These are phyloP conservation scores for Dinoponera quadriceps DNA, from an alignment of 1,140 invertebrate genomes.

Conservation along the genomic window DNA sequence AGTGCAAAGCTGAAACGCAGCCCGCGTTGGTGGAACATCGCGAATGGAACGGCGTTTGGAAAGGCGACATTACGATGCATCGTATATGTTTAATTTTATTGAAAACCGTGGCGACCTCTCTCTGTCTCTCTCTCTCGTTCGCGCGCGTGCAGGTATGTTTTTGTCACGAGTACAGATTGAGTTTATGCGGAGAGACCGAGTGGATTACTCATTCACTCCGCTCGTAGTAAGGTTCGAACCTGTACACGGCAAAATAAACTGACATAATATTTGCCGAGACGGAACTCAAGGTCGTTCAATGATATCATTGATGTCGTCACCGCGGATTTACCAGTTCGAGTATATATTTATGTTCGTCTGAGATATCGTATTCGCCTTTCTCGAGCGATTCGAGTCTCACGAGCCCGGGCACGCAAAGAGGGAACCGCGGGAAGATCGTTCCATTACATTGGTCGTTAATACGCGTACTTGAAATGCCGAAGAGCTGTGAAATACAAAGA, in stretches of 20 bases:
- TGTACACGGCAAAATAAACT: constrained; percentile 56
- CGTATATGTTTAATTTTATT: constrained; percentile 21
- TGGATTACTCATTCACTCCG: constrained; percentile 43
- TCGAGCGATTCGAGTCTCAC: neutral
- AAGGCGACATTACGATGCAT: neutral
- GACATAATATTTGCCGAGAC: constrained; percentile 80
- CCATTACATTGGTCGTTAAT: no score
- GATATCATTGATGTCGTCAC: constrained; percentile 78
- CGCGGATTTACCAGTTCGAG: constrained; percentile 23
- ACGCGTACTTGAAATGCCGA: no score
- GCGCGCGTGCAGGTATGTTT: neutral
- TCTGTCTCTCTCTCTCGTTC: neutral
- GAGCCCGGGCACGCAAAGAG: neutral
- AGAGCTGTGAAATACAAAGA: neutral
- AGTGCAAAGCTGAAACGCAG: neutral
- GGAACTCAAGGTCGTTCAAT: constrained; percentile 75
- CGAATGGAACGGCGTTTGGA: constrained; percentile 8
- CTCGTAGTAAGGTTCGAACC: constrained; percentile 34
- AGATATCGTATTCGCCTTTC: neutral
- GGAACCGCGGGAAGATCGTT: no score
- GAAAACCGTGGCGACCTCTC: neutral
- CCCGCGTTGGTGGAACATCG: neutral
- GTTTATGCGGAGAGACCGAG: constrained; percentile 13
- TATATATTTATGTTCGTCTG: constrained; percentile 18
- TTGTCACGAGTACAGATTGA: constrained; percentile 1